Percentiles rank a stretch among this genome's conserved stretches.
Evolutionary conservation across 1,140 invertebrate genomes (phyloP).

Genomic region (Lepeophtheirus salmonis): DNA sequence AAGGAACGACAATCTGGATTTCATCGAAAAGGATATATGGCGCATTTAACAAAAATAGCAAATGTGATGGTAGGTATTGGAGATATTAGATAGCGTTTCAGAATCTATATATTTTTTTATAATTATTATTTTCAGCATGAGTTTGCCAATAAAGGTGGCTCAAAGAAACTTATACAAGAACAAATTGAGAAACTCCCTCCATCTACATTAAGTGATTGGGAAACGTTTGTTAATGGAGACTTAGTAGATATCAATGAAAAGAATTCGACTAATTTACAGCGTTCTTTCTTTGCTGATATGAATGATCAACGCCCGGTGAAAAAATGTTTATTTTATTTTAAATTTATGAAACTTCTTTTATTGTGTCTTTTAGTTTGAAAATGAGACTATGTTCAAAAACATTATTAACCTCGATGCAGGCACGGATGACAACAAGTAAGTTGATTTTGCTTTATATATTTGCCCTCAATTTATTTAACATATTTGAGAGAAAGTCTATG

Average conservation of each 20-base stretch:
- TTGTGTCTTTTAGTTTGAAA: not conserved
- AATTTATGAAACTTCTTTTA: no score
- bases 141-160: not conserved
- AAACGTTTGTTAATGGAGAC: slow-evolving; percentile 5
- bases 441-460: not conserved
- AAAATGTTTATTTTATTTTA: no score
- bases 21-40: slow-evolving; percentile 43
- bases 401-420: not conserved
- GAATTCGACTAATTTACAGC: not conserved
- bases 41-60: slow-evolving; percentile 50
- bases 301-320: not conserved
- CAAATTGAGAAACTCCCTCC: not conserved
- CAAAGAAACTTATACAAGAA: not conserved
- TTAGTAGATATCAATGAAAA: slow-evolving; percentile 11
- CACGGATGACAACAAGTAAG: not conserved
- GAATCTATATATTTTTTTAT: not conserved
- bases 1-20: not conserved
- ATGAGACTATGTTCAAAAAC: not conserved
- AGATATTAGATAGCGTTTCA: not conserved
- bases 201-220: not conserved
- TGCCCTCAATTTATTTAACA: no score
- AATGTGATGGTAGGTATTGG: slow-evolving; percentile 27
- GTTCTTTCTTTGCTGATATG: not conserved
- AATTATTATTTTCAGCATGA: not conserved
- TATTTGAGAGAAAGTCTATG: no score